Percentiles rank a stretch among this genome's conserved stretches.
phyloP scores from a whole-genome alignment of 2,888 invertebrate species.

The Noctua pronuba region DNA sequence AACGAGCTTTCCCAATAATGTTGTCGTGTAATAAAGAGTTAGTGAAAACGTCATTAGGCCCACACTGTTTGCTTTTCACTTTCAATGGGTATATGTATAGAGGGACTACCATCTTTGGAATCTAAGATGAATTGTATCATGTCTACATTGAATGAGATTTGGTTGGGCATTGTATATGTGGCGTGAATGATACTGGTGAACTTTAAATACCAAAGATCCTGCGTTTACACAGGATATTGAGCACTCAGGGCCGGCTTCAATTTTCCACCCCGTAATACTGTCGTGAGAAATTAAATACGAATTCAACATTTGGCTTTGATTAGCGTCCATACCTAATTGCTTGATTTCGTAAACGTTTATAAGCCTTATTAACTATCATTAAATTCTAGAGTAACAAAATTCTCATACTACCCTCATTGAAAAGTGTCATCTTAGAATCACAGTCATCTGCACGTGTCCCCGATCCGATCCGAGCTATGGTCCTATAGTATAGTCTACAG shows the following conservation, averaged over 20 bases:
- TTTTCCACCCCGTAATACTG: neutral
- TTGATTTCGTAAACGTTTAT: neutral
- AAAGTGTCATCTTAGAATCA: neutral
- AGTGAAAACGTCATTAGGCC: constrained; percentile 63
- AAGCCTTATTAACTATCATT: neutral
- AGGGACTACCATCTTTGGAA: neutral
- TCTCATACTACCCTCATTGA: neutral
- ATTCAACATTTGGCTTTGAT: neutral
- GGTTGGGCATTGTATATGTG: neutral
- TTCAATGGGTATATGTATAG: constrained; percentile 29
- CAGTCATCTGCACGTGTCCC: constrained; percentile 5
- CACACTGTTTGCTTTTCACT: constrained; percentile 59
- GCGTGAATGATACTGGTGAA: neutral
- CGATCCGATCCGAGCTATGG: neutral
- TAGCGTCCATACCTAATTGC: neutral
- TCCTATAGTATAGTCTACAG: constrained; percentile 18
- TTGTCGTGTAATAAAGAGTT: constrained; percentile 41
- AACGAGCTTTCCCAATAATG: constrained; percentile 66
- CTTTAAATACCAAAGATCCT: neutral
- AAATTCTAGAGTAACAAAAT: neutral
- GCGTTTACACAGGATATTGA: neutral
- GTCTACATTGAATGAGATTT: neutral
- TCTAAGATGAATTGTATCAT: constrained; percentile 7
- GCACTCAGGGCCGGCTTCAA: neutral
- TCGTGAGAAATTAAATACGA: neutral